phyloP scores from a whole-genome alignment of 2,888 invertebrate species.

The Aporophyla nigra region DNA sequence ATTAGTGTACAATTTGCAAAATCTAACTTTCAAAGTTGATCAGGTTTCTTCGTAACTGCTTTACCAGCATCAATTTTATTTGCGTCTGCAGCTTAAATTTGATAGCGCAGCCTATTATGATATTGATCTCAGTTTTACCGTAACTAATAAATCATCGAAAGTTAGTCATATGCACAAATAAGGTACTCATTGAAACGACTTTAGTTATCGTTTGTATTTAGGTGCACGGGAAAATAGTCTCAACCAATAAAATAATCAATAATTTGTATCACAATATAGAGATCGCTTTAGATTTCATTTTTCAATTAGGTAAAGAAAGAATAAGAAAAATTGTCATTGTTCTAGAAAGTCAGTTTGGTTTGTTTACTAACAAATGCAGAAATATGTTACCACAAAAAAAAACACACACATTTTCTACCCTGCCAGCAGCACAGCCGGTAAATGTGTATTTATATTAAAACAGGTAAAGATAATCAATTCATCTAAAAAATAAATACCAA shows the following conservation, averaged over 20 bases:
- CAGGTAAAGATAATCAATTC: neutral
- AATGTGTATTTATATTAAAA: neutral
- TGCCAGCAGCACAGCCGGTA: neutral
- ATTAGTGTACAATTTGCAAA: conserved; percentile 61
- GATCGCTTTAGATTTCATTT: neutral
- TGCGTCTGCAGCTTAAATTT: conserved; percentile 23
- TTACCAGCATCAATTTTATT: conserved; percentile 50
- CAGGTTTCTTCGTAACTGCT: conserved; percentile 51
- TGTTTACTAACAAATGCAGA: neutral
- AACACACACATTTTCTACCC: neutral
- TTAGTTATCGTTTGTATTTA: neutral
- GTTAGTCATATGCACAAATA: neutral
- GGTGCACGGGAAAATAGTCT: neutral
- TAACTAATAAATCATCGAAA: neutral
- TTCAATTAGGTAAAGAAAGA: neutral
- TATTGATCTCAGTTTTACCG: conserved; percentile 14
- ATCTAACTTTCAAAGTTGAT: conserved; percentile 57
- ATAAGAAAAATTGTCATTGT: neutral
- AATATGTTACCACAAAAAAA: neutral
- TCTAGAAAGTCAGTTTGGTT: neutral
- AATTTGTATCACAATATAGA: neutral
- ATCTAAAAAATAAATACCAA: neutral
- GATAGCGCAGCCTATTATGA: neutral
- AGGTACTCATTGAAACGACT: neutral
- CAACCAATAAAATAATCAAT: neutral